Evolutionary conservation across 2,888 invertebrate species (phyloP).

Genomic region (Hermaeophaga mercurialis): DNA sequence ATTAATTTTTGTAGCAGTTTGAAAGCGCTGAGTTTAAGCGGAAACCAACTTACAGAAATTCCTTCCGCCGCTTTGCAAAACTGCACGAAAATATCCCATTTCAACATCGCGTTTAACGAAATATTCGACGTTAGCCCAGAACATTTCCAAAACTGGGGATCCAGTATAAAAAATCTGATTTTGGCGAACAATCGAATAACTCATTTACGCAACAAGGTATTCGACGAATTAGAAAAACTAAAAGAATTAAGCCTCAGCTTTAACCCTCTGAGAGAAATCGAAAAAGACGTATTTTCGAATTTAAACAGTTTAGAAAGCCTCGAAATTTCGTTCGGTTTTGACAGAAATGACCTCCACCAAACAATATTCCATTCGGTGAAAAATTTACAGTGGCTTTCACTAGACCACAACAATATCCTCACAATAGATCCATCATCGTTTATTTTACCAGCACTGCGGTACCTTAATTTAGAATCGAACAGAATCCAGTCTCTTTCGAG

Average conservation of each 20-base stretch:
- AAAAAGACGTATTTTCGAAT: slow-evolving; percentile 79
- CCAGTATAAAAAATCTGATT: slow-evolving; percentile 78
- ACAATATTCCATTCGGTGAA: slow-evolving; percentile 71
- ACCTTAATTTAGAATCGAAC: slow-evolving; percentile 87
- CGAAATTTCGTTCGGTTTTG: slow-evolving; percentile 68
- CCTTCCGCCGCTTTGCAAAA: slow-evolving; percentile 72
- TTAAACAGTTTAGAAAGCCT: slow-evolving; percentile 78
- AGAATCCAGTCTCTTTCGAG: slow-evolving; percentile 73
- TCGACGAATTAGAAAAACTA: slow-evolving; percentile 74
- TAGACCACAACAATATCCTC: slow-evolving; percentile 87
- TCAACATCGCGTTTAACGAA: slow-evolving; percentile 87
- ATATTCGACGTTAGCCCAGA: slow-evolving; percentile 77
- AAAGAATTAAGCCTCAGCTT: slow-evolving; percentile 90
- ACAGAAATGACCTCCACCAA: slow-evolving; percentile 8
- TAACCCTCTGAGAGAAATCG: slow-evolving; percentile 84
- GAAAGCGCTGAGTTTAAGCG: slow-evolving; percentile 78
- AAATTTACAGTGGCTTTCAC: slow-evolving; percentile 79
- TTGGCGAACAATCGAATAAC: slow-evolving; percentile 84
- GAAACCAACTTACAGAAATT: slow-evolving; percentile 77
- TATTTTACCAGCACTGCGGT: slow-evolving; percentile 72
- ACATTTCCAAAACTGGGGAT: slow-evolving; percentile 80
- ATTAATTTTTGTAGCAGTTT: slow-evolving; percentile 65
- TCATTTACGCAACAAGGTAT: slow-evolving; percentile 71
- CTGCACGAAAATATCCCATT: slow-evolving; percentile 79
- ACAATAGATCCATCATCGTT: slow-evolving; percentile 73